Base-by-base conservation (phyloP, 2,113 vertebrate genomes). In the Rhea pennata region DNA sequence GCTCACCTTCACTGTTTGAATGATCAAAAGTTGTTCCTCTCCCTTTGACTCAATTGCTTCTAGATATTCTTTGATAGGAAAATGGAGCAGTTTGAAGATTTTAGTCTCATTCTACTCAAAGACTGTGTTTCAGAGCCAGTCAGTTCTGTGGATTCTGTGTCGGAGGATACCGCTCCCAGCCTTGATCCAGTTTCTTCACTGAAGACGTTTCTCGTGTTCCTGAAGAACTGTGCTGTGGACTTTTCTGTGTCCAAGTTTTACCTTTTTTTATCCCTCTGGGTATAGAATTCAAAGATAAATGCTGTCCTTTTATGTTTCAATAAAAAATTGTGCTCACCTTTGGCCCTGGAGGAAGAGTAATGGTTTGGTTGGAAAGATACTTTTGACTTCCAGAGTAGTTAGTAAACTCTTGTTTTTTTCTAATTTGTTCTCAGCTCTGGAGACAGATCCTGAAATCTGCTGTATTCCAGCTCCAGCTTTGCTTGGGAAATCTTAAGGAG, bases 91-190 rank as follows among this genome's bases (percentile, higher is more conserved):
- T 46, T 31, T n/a, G 61, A 56, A 79, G 27, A 15, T 48, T 70
- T 90, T 33, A 2, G 0, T 15, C 13, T 17, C 1, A 0, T 67
- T 73, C 40, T 66, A 4, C 24, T 77, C 51, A 53, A 86, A 90
- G 8, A 33, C 22, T 84, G 48, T 7, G 1, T 67, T 87, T 95
- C 42, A 62, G 44, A 90, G 33, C 15, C 39, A 20, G 12, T 66
- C 31, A 79, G 21, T 72, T 16, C 48, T 87, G 33, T 50, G 67
- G 75, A 61, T 73, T 7, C 23, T 12, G 2, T 39, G 29, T 29
- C 15, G 33, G 50, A 17, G 40, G 24, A 29, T 91, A 59, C 24
- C 9, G 6, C 7, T 85, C 22, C 15, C 31, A 51, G 11, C 11
- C 91, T 48, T 78, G n/a, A n/a, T 31, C 12, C 50, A 26, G 2